Percentiles rank a stretch among this genome's conserved stretches.
These are phyloP conservation scores for Merops nubicus DNA, from an alignment of 2,113 vertebrate species.

Conservation along the genomic window DNA sequence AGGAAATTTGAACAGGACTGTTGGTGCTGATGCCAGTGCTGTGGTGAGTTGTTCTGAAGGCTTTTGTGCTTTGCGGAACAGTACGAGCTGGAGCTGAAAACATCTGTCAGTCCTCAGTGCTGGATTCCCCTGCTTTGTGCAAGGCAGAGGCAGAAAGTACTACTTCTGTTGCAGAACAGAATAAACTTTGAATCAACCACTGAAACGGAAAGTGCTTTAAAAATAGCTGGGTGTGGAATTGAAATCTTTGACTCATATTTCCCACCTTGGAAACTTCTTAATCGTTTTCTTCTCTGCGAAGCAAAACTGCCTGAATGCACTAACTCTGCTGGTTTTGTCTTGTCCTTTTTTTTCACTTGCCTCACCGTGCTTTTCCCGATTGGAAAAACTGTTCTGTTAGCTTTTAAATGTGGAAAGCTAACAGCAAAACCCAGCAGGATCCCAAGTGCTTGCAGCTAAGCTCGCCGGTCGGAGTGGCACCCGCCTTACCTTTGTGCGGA, in stretches of 20 bases:
- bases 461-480: neutral
- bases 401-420: neutral
- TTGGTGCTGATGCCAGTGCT: neutral
- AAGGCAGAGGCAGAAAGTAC: neutral
- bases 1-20: neutral
- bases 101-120: neutral
- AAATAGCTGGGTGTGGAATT: slow-evolving; percentile 61
- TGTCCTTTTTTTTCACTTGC: neutral
- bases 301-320: neutral
- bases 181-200: neutral
- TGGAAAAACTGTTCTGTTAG: neutral
- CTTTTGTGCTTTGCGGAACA: neutral
- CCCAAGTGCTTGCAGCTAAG: neutral
- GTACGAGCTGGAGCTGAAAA: rapidly evolving
- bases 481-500: neutral
- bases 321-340: neutral
- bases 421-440: neutral
- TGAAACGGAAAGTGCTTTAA: slow-evolving; percentile 55
- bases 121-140: neutral
- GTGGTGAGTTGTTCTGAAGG: neutral
- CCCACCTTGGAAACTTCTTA: slow-evolving; percentile 60
- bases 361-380: neutral
- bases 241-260: slow-evolving; percentile 61
- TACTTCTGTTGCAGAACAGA: neutral
- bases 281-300: neutral